Evolutionary conservation across 2,888 invertebrate species (phyloP).

Genomic region (Lasius fuliginosus): DNA sequence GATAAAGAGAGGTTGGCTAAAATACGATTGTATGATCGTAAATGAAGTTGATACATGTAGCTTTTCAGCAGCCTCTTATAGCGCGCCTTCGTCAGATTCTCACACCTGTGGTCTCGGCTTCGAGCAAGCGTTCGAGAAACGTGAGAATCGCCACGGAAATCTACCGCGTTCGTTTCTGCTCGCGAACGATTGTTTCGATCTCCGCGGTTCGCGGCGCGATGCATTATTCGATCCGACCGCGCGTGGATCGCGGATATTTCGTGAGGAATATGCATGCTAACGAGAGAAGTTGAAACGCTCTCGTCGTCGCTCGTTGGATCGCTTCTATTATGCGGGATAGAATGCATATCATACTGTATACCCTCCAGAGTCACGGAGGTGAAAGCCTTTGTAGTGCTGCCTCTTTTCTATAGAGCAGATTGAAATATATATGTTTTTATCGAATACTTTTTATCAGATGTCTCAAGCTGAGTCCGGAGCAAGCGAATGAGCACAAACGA

Average conservation of each 20-base stretch:
- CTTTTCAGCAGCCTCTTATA: not conserved
- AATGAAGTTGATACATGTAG: not conserved
- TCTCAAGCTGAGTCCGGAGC: not conserved
- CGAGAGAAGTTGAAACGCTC: slow-evolving; percentile 47
- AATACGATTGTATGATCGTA: not conserved
- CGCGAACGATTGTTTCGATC: slow-evolving; percentile 54
- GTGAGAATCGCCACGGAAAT: slow-evolving; percentile 50
- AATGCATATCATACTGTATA: slow-evolving; percentile 48
- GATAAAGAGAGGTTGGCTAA: not conserved
- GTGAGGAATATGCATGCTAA: slow-evolving; percentile 51
- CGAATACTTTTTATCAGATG: not conserved
- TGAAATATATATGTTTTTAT: slow-evolving; percentile 16
- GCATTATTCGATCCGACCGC: slow-evolving; percentile 38
- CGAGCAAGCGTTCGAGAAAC: slow-evolving; percentile 22
- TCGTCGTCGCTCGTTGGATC: slow-evolving; percentile 38
- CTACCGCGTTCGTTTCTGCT: slow-evolving; percentile 36
- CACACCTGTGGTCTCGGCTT: slow-evolving; percentile 25
- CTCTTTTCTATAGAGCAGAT: slow-evolving; percentile 6
- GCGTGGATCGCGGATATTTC: slow-evolving; percentile 44
- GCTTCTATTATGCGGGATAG: slow-evolving; percentile 51
- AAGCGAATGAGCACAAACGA: not conserved
- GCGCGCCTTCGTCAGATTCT: slow-evolving; percentile 18
- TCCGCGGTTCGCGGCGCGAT: slow-evolving; percentile 26
- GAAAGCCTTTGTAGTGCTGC: slow-evolving; percentile 42
- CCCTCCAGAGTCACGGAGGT: slow-evolving; percentile 47